These are phyloP conservation scores for Myzus persicae DNA, from an alignment of 1,140 invertebrate species.

Conservation along the genomic window DNA sequence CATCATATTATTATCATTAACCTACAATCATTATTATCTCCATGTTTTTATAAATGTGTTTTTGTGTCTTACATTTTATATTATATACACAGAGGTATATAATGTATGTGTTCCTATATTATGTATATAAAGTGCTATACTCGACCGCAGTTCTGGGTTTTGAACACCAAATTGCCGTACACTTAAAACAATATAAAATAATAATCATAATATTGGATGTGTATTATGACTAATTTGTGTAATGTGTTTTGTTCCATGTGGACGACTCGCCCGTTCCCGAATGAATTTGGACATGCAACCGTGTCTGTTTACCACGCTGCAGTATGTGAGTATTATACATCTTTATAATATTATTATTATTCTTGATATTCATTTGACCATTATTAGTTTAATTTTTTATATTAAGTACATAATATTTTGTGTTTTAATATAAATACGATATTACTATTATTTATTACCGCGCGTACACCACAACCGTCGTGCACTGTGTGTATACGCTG, in stretches of 20 bases:
- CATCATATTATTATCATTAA: constrained; percentile 12
- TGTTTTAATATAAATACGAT: not conserved
- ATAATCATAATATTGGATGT: not conserved
- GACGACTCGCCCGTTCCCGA: constrained; percentile 23
- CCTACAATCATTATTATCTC: constrained; percentile 17
- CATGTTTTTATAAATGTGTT: not conserved
- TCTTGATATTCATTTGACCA: not conserved
- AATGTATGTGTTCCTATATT: not conserved
- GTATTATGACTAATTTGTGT: constrained; percentile 22
- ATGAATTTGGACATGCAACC: constrained; percentile 31
- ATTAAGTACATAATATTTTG: not conserved
- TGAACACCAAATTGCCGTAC: not conserved
- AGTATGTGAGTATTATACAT: constrained; percentile 36
- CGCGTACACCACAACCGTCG: too few relatives aligned
- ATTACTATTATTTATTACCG: not conserved
- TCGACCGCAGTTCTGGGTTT: not conserved
- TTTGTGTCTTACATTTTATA: not conserved
- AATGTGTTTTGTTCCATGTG: constrained; percentile 45
- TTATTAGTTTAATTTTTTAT: not conserved
- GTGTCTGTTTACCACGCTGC: not conserved
- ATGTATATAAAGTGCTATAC: not conserved
- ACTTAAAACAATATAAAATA: not conserved
- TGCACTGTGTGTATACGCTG: not conserved
- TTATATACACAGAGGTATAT: not conserved
- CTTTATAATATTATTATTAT: not conserved